These are phyloP conservation scores for Chamaea fasciata DNA, from an alignment of 2,113 vertebrate species.

Conservation along the genomic window DNA sequence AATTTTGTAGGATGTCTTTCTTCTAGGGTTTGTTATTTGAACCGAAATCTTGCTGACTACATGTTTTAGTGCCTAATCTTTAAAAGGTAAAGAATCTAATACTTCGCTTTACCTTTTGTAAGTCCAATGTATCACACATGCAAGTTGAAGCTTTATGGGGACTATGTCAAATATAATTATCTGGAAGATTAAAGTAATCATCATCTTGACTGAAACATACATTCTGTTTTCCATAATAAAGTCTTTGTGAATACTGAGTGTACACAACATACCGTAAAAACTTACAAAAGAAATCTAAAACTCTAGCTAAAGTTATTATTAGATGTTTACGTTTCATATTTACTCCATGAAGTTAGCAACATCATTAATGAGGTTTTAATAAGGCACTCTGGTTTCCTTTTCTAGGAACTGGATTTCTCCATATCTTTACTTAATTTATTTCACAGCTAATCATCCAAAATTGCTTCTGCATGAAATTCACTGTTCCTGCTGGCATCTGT, in stretches of 20 bases:
- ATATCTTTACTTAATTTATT: not conserved
- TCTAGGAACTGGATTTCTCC: not conserved
- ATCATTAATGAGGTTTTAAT: not conserved
- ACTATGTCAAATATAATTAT: not conserved
- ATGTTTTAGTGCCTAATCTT: not conserved
- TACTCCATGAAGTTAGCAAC: not conserved
- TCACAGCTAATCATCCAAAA: not conserved
- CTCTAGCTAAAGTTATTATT: not conserved
- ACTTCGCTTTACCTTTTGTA: not conserved
- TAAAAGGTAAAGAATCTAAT: not conserved
- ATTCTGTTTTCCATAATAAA: not conserved
- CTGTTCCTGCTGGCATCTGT: not conserved
- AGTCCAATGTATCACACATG: not conserved
- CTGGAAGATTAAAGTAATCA: not conserved
- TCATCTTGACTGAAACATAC: not conserved
- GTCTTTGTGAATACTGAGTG: not conserved
- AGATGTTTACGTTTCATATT: not conserved
- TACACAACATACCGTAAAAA: not conserved
- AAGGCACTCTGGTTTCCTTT: not conserved
- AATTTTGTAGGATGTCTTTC: not conserved
- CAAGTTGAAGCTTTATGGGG: not conserved
- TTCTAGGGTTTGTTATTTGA: not conserved
- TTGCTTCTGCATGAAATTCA: not conserved
- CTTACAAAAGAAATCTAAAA: not conserved
- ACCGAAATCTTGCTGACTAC: not conserved